Percentiles rank a stretch among this genome's conserved stretches.
These are phyloP conservation scores for Mylabris sibirica DNA, from an alignment of 2,888 invertebrate species.

Conservation along the genomic window DNA sequence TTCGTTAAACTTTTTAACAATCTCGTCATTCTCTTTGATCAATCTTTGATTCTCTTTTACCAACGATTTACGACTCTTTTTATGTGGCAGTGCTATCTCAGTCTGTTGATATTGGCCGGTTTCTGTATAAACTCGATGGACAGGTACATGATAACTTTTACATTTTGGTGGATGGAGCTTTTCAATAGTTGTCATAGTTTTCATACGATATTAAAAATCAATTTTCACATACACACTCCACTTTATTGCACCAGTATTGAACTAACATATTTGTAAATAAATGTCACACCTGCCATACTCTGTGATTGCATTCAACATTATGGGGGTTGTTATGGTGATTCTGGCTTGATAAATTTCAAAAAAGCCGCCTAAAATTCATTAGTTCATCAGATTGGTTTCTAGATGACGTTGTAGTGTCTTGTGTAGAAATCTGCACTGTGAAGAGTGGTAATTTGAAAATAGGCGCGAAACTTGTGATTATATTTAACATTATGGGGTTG, in stretches of 20 bases:
- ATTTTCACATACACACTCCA: slow-evolving; percentile 31
- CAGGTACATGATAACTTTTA: slow-evolving; percentile 26
- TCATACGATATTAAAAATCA: not conserved
- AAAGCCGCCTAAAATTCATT: too few species aligned
- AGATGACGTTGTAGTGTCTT: too few species aligned
- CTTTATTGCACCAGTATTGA: slow-evolving; percentile 37
- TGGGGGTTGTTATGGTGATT: too few species aligned
- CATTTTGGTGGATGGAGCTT: not conserved
- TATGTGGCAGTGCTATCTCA: slow-evolving; percentile 32
- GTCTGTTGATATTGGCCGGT: slow-evolving; percentile 40
- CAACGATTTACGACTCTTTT: slow-evolving; percentile 51
- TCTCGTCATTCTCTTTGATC: slow-evolving; percentile 64
- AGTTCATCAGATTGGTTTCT: too few species aligned
- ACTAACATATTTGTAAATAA: slow-evolving; percentile 42
- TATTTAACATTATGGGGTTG: too few species aligned
- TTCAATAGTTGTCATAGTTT: not conserved
- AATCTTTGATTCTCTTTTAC: slow-evolving; percentile 65
- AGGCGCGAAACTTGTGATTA: too few species aligned
- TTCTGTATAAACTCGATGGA: slow-evolving; percentile 17
- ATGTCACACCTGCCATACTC: not conserved
- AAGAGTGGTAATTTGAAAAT: too few species aligned
- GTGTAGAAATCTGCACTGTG: too few species aligned
- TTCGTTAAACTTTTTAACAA: slow-evolving; percentile 64
- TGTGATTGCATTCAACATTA: too few species aligned
- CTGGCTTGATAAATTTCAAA: too few species aligned